phyloP scores from a whole-genome alignment of 2,797 vertebrate species.

The Rousettus madagascariensis region DNA sequence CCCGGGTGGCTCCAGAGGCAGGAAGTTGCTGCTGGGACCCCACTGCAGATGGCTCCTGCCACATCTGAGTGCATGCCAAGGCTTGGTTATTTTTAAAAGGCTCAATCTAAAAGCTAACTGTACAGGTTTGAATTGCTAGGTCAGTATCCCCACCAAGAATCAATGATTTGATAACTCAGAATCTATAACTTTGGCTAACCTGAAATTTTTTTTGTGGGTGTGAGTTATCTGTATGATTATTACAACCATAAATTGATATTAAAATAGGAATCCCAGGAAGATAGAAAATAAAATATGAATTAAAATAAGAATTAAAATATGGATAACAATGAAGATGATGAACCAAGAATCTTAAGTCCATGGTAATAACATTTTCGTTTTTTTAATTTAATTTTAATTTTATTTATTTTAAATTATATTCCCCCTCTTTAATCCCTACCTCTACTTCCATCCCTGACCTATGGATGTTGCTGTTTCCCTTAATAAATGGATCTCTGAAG shows the following conservation, averaged over 20 bases:
- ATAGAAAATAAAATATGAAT: neutral
- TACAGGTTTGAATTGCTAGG: neutral
- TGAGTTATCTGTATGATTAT: neutral
- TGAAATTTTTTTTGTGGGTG: neutral
- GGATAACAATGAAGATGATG: neutral
- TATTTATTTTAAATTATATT: too few relatives aligned
- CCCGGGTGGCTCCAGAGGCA: too few relatives aligned
- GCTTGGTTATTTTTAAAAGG: neutral
- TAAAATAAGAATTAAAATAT: constrained; percentile 22
- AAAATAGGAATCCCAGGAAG: neutral
- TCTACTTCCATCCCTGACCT: too few relatives aligned
- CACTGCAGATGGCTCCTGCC: too few relatives aligned
- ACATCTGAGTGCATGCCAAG: neutral
- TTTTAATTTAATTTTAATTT: too few relatives aligned
- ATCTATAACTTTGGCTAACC: neutral
- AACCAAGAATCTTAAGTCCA: constrained; percentile 1
- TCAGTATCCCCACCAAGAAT: neutral
- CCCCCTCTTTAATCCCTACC: too few relatives aligned
- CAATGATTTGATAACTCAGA: neutral
- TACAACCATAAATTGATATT: neutral
- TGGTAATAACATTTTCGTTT: neutral
- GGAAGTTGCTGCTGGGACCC: too few relatives aligned
- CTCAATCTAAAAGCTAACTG: neutral
- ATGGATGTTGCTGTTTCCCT: too few relatives aligned
- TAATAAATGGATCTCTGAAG: too few relatives aligned